Base-by-base conservation (phyloP, 2,888 invertebrate species). In the Coronaproctus castanopsis region DNA sequence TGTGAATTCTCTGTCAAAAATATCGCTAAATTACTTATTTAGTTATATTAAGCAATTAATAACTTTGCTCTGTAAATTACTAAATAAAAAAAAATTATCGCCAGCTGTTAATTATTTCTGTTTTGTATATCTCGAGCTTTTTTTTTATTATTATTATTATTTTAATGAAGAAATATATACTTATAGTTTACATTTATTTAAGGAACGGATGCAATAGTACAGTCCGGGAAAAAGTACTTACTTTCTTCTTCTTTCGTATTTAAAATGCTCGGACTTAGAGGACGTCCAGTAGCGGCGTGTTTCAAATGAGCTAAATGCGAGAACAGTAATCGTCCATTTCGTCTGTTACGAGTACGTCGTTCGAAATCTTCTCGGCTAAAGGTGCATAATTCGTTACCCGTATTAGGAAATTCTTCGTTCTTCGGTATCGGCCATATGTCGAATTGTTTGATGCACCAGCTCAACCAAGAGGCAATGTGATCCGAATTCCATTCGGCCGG, bases 301-400 rank as follows among this genome's bases (percentile, higher is more conserved):
- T 77, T 70, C 21, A 77, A 74, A 66, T 78, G 75, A 1, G 80
- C 80, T 59, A 82, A 76, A 66, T 82, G 80, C 64, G 78, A 75
- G 1, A 80, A 78, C 55, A 82, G 71, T 55, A 79, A 70, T 59
- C 74, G 73, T 21, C 80, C 82, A 2, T 76, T 70, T 65, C 74
- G 70, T 21, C 73, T 73, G 22, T 72, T 67, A 10, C 75, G 76
- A 1, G 78, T 73, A 61, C 75, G 74, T 54, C 74, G 71, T 71
- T 77, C 76, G 71, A 81, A 80, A 59, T 83, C 78, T 1, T 79
- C 77, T 61, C 80, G 74, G 49, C 77, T 78, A 68, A 87, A 73
- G 54, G 74, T 69, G 65, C 80, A 76, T 36, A 82, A 71, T 64
- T 79, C 78, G 23, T 69, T 68, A 2, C 82, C 82, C 3, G 71